phyloP scores from a whole-genome alignment of 2,797 vertebrate species.

The Scolopax bukidnonensis region DNA sequence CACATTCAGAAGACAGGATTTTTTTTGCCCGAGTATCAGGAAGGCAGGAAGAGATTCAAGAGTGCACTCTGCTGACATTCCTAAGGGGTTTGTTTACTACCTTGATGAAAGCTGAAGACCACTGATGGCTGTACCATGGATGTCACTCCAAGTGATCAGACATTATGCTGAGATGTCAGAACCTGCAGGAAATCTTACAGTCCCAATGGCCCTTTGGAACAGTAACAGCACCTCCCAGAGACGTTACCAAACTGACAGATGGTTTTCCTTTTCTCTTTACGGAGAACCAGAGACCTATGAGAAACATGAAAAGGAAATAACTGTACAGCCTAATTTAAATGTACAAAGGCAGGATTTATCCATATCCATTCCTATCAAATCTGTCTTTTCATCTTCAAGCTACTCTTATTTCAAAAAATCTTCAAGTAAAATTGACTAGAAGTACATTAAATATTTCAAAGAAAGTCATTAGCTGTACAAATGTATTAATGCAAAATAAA shows the following conservation, averaged over 20 bases:
- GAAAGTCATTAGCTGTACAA: constrained; percentile 58
- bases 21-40: background rate
- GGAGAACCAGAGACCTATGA: background rate
- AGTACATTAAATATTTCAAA: constrained; percentile 54
- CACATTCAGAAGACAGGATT: rapidly evolving
- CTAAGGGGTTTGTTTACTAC: background rate
- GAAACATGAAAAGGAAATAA: constrained; percentile 18
- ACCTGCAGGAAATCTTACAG: background rate
- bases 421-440: constrained; percentile 46
- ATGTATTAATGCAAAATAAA: constrained; percentile 63
- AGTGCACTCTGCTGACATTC: background rate
- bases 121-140: background rate
- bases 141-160: background rate
- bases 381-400: background rate
- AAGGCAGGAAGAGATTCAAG: background rate
- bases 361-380: background rate
- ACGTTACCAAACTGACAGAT: background rate
- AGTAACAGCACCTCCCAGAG: constrained; percentile 7
- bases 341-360: background rate
- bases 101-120: background rate
- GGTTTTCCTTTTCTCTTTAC: constrained; percentile 22
- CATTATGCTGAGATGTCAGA: background rate
- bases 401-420: constrained; percentile 15
- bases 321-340: background rate
- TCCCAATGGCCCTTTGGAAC: background rate